Evolutionary conservation across 2,113 vertebrate species (phyloP).

Genomic region (Gavialis gangeticus): DNA sequence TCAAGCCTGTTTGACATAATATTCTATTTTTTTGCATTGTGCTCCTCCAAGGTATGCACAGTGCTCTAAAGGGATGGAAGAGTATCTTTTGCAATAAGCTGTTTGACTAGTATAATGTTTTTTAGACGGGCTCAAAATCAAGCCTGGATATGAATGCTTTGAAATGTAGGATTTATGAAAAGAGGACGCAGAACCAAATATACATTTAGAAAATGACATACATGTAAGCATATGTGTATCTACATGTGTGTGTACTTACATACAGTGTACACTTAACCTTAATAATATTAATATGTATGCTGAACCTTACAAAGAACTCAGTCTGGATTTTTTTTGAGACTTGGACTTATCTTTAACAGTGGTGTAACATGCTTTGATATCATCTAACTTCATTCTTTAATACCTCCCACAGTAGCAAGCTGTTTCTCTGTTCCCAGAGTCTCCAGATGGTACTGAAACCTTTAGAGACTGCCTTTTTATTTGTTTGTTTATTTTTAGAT

Average conservation of each 20-base stretch:
- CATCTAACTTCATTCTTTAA: not conserved
- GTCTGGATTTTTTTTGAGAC: not conserved
- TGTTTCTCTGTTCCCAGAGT: constrained; percentile 6
- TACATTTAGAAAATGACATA: not conserved
- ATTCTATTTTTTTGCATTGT: not conserved
- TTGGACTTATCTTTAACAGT: not conserved
- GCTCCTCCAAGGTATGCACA: fast-evolving
- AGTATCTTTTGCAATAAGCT: not conserved
- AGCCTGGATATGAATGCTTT: no score
- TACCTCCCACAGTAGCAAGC: not conserved
- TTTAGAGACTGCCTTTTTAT: constrained; percentile 17
- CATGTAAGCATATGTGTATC: not conserved
- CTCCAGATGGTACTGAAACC: constrained; percentile 46
- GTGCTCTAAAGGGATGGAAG: fast-evolving
- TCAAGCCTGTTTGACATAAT: not conserved
- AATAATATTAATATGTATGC: no score
- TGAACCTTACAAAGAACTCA: not conserved
- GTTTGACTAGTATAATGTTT: not conserved
- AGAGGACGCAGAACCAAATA: not conserved
- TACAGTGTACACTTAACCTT: no score
- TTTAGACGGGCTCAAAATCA: not conserved
- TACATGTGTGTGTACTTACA: not conserved
- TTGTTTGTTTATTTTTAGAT: constrained; percentile 63
- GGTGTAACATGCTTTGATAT: not conserved
- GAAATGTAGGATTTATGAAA: not conserved